Evolutionary conservation across 2,113 vertebrate genomes (phyloP).

Genomic region (Tringa solitaria): DNA sequence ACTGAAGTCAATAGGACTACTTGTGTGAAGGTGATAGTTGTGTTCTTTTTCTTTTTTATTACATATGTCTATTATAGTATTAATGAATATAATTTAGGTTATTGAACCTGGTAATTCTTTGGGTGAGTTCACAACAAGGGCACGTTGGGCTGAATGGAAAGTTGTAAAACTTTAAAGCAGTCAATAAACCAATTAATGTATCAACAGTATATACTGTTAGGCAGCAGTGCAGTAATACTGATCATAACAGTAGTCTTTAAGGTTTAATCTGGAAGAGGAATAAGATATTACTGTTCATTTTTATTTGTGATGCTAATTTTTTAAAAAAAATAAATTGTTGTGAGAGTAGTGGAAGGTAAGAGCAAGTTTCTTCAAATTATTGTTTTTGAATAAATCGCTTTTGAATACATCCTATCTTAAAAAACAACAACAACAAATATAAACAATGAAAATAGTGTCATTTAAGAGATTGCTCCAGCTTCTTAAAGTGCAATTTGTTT

Average conservation of each 20-base stretch:
- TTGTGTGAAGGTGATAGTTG: neutral
- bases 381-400: neutral
- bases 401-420: neutral
- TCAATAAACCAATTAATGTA: constrained; percentile 71
- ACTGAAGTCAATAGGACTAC: neutral
- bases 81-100: constrained; percentile 57
- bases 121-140: constrained; percentile 59
- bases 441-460: constrained; percentile 11
- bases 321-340: neutral
- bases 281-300: neutral
- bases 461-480: neutral
- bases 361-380: neutral
- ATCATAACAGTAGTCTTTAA: constrained; percentile 18
- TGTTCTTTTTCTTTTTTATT: neutral
- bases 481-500: neutral
- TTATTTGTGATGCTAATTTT: neutral
- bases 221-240: constrained; percentile 11
- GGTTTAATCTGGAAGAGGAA: neutral
- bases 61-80: neutral
- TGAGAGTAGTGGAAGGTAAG: neutral
- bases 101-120: constrained; percentile 46
- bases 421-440: neutral
- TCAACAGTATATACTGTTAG: constrained; percentile 37
- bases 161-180: constrained; percentile 62
- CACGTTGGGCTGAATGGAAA: constrained; percentile 48